Percentiles rank a stretch among this genome's conserved stretches.
phyloP scores from a whole-genome alignment of 2,888 invertebrate genomes.

The Metacarcinus magister region DNA sequence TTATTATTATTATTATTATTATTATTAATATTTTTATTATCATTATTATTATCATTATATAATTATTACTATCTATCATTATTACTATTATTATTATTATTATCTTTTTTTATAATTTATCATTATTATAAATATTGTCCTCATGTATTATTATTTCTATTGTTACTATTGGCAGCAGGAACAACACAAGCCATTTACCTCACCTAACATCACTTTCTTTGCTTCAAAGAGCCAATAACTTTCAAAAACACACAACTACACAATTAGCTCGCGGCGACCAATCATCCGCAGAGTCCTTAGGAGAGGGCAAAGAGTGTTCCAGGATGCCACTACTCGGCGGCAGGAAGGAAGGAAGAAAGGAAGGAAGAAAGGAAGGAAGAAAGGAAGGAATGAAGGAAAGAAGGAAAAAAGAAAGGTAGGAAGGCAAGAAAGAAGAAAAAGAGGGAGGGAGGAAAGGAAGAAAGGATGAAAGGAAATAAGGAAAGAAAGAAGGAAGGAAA shows the following conservation, averaged over 20 bases:
- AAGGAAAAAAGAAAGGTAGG: neutral
- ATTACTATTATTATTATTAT: no score
- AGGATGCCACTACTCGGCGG: neutral
- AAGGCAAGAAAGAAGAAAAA: neutral
- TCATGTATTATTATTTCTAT: no score
- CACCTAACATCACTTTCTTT: neutral
- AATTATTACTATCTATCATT: no score
- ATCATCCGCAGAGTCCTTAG: slow-evolving; percentile 3
- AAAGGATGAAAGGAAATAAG: no score
- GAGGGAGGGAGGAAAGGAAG: neutral
- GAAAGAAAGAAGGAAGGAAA: neutral
- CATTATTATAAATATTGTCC: no score
- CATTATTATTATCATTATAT: no score
- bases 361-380: neutral
- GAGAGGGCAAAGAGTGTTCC: neutral
- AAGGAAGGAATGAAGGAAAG: neutral
- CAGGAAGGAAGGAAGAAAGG: neutral
- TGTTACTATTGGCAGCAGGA: no score
- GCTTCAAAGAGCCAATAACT: neutral
- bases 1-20: neutral
- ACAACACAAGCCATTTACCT: neutral
- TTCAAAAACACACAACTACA: neutral
- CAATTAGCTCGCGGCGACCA: slow-evolving; percentile 5
- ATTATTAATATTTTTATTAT: no score
- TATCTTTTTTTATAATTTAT: no score